Conservation (phyloP, 2,797 vertebrate species). For the Rhabdophis nuchalis region DNA sequence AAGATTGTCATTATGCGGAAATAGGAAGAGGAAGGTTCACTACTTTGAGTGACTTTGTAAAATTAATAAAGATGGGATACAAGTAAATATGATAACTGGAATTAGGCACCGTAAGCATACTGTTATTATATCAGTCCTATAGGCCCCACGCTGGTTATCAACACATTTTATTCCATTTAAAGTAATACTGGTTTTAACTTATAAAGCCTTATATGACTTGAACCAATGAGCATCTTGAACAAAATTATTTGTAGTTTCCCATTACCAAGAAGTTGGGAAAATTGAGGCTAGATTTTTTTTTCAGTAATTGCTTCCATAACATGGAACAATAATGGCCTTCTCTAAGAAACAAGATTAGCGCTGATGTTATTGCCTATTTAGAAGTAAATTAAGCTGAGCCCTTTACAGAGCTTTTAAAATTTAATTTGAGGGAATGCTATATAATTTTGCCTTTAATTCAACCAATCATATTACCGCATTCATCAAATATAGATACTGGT, state of each 20-base stretch:
- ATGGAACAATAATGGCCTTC: background rate
- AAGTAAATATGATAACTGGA: background rate
- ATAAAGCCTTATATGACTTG: background rate
- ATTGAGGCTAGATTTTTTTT: background rate
- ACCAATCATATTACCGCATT: background rate
- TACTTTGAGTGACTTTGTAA: too few species aligned
- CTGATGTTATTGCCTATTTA: background rate
- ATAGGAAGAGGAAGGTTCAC: too few species aligned
- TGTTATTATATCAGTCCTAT: background rate
- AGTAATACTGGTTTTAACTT: background rate
- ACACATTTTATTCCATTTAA: background rate
- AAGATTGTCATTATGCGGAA: too few species aligned
- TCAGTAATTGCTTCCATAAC: background rate
- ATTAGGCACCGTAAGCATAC: background rate
- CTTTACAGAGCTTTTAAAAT: background rate
- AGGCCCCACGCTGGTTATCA: background rate
- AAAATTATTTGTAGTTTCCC: background rate
- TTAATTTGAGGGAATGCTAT: background rate
- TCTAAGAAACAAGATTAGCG: background rate
- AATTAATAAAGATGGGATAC: too few species aligned
- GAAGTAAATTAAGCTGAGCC: background rate
- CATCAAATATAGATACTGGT: background rate
- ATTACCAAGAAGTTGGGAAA: background rate
- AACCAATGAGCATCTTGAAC: background rate
- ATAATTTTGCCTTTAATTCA: background rate